A percentile compares a stretch with the other conserved stretches of the same genome.
phyloP scores from a whole-genome alignment of 2,113 vertebrate genomes.

The Excalfactoria chinensis region DNA sequence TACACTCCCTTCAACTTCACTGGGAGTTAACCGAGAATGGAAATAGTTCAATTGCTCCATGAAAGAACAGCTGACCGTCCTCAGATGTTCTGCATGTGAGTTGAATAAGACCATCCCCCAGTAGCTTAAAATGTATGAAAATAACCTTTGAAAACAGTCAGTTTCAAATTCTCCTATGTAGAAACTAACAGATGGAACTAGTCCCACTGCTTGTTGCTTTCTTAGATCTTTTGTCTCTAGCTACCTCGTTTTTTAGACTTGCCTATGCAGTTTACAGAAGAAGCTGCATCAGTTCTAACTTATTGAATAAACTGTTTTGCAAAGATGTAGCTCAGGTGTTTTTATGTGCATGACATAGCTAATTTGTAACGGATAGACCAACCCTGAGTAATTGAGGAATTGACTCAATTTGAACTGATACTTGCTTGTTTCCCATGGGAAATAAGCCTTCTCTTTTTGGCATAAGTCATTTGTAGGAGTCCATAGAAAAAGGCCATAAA shows the following conservation, averaged over 20 bases:
- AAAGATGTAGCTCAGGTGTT: not conserved
- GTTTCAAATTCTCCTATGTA: not conserved
- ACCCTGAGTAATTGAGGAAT: not conserved
- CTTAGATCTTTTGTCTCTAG: not conserved
- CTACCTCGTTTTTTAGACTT: not conserved
- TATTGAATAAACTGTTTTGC: conserved; percentile 13
- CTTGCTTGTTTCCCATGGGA: not conserved
- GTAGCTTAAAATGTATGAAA: not conserved
- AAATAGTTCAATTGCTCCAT: conserved; percentile 6
- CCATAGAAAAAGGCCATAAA: not conserved
- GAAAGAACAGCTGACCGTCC: not conserved
- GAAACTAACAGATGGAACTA: not conserved
- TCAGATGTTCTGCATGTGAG: not conserved
- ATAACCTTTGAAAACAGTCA: not conserved
- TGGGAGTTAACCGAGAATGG: not conserved
- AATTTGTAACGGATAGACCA: not conserved
- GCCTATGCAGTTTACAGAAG: conserved; percentile 7
- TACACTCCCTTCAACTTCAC: not conserved
- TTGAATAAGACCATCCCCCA: not conserved
- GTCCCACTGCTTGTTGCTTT: not conserved
- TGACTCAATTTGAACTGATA: not conserved
- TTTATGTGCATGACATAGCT: not conserved
- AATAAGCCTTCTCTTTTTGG: not conserved
- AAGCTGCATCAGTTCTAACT: not conserved
- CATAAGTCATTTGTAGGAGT: not conserved